Percentiles rank a stretch among this genome's conserved stretches.
phyloP scores from a whole-genome alignment of 2,888 invertebrate species.

The Noctua pronuba region DNA sequence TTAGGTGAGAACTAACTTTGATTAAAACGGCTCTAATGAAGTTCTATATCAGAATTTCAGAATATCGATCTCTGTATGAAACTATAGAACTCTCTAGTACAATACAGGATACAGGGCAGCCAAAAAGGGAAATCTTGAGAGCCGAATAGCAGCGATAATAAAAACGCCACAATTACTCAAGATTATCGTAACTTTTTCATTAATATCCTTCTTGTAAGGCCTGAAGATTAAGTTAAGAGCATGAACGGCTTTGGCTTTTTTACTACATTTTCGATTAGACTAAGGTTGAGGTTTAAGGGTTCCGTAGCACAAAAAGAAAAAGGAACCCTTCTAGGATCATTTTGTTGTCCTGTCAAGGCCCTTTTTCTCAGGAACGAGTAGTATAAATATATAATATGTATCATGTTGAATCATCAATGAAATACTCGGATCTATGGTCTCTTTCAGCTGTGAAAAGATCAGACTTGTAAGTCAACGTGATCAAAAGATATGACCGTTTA shows the following conservation, averaged over 20 bases:
- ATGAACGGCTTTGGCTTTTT: conserved; percentile 11
- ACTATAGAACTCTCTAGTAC: background rate
- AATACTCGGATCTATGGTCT: too few species aligned
- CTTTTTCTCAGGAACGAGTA: too few species aligned
- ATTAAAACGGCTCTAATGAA: conserved; percentile 37
- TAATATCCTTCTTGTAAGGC: conserved; percentile 20
- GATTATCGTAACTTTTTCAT: conserved; percentile 36
- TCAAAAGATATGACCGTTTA: too few species aligned
- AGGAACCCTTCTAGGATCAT: too few species aligned
- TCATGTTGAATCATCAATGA: too few species aligned
- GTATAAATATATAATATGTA: too few species aligned
- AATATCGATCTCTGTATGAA: conserved; percentile 23
- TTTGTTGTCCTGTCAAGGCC: too few species aligned
- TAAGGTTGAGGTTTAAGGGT: background rate
- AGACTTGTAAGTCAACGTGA: too few species aligned
- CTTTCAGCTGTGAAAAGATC: too few species aligned
- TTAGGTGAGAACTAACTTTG: conserved; percentile 42
- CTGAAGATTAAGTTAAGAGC: conserved; percentile 29
- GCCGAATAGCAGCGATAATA: background rate
- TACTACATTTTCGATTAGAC: background rate
- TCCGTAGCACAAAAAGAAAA: too few species aligned
- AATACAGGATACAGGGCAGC: background rate
- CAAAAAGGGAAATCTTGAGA: background rate
- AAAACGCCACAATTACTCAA: conserved; percentile 34
- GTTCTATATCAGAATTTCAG: conserved; percentile 28